Percentiles rank a stretch among this genome's conserved stretches.
phyloP scores from a whole-genome alignment of 2,888 invertebrate species.

The Drosophila ustulata region DNA sequence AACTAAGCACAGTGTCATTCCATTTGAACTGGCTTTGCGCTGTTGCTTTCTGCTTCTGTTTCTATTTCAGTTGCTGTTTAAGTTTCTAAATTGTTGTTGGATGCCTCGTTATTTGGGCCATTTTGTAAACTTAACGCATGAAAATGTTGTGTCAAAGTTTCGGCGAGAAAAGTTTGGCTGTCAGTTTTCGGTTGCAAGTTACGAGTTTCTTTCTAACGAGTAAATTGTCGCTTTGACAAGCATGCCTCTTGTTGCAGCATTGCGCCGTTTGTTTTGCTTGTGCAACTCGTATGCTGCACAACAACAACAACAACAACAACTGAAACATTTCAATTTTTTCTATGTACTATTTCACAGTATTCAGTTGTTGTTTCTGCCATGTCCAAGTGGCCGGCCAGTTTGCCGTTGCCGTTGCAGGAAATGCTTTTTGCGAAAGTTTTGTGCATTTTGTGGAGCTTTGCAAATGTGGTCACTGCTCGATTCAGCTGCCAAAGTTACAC shows the following conservation, averaged over 20 bases:
- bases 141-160: conserved; percentile 40
- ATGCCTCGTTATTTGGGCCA: conserved; percentile 11
- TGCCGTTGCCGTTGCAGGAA: conserved; percentile 25
- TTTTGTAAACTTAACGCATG: conserved; percentile 35
- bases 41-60: background rate
- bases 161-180: conserved; percentile 22
- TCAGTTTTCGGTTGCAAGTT: conserved; percentile 21
- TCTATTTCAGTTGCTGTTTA: background rate
- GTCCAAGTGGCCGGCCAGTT: conserved; percentile 39
- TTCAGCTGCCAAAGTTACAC: conserved; percentile 3
- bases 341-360: conserved; percentile 17
- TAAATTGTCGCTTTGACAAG: conserved; percentile 79
- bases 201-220: conserved; percentile 53
- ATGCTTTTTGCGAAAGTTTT: conserved; percentile 44
- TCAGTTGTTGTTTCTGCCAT: conserved; percentile 6
- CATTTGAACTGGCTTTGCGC: conserved; percentile 21
- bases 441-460: conserved; percentile 36
- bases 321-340: conserved; percentile 20
- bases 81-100: background rate
- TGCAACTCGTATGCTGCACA: conserved; percentile 31
- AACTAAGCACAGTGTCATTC: conserved; percentile 36
- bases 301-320: conserved; percentile 27
- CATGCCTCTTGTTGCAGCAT: conserved; percentile 39
- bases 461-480: conserved; percentile 35
- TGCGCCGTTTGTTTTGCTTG: conserved; percentile 30